Base-by-base conservation (phyloP, 1,140 invertebrate species). In the Atopsyche davidsoni region DNA sequence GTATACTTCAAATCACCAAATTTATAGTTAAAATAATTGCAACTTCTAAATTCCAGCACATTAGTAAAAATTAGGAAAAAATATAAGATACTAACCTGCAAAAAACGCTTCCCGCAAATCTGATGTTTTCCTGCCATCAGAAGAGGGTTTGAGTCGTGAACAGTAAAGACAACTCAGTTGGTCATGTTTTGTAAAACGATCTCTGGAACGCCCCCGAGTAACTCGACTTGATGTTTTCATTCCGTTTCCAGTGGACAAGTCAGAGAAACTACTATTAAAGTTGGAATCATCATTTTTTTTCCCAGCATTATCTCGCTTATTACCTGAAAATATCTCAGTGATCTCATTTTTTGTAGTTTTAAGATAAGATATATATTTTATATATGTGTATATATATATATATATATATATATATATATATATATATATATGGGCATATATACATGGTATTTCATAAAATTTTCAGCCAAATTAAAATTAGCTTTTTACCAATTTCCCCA, bases 101-200 rank as follows among this genome's bases (percentile, higher is more conserved):
- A 74, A 72, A 49, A 72, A 74, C 0, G 68, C 69, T 51, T 72
- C 68, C 3, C 71, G 62, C 23, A 74, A 55, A 39, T 74, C 68
- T 23, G 71, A 65, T 13, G 63, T 63, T 44, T 58, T 58, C 45
- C 35, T 39, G 9, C 34, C 13, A 13, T 58, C 55, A 1, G 66
- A 67, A 1, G 62, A 65, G 23, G 69, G 71, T 3, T 66, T 52
- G 0, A 69, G 64, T 3, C 64, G 60, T 1, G 66, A 65, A 42
- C 70, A 74, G 9, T 65, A 64, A 28, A 74, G 40, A 43, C 71
- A 74, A 10, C 64, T 61, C 1, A 57, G 48, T 6, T 63, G 45
- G 1, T 62, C 56, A 49, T 72, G 70, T 22, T 58, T 58, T 14
- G 31, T 40, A 31, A 51, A 53, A 24, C 55, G 28, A 22, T 58